These are phyloP conservation scores for Sialis fuliginosa DNA, from an alignment of 2,888 invertebrate genomes.

Conservation along the genomic window DNA sequence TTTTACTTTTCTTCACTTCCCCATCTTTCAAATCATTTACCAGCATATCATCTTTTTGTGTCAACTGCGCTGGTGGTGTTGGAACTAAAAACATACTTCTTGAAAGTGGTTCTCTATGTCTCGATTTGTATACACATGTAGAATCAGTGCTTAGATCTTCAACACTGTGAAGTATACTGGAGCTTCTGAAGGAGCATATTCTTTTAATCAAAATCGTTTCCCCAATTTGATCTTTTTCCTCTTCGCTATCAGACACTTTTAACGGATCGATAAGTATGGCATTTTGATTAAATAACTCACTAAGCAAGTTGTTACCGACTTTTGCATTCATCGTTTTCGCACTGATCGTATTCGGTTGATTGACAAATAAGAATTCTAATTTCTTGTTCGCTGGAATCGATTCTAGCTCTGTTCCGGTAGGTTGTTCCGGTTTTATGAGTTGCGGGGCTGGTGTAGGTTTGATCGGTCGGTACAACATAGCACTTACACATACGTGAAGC, in stretches of 20 bases:
- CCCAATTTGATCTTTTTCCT: slow-evolving; percentile 35
- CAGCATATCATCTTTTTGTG: slow-evolving; percentile 17
- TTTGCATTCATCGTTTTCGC: background rate
- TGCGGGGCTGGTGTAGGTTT: slow-evolving; percentile 10
- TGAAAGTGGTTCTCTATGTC: slow-evolving; percentile 14
- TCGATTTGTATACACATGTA: slow-evolving; percentile 53
- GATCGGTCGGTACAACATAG: slow-evolving; percentile 44
- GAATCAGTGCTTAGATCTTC: slow-evolving; percentile 60
- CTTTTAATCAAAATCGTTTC: slow-evolving; percentile 33
- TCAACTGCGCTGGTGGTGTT: slow-evolving; percentile 22
- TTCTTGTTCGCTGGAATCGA: slow-evolving; percentile 5
- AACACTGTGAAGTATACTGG: slow-evolving; percentile 53
- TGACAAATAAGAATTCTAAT: background rate
- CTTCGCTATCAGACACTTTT: slow-evolving; percentile 26
- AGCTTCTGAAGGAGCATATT: slow-evolving; percentile 46
- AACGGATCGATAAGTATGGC: slow-evolving; percentile 17
- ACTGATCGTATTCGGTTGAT: background rate
- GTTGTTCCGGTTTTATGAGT: slow-evolving; percentile 11
- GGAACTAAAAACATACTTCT: slow-evolving; percentile 32
- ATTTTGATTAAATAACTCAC: slow-evolving; percentile 23
- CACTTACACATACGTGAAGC: slow-evolving; percentile 57
- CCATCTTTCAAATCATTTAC: slow-evolving; percentile 15
- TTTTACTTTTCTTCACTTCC: slow-evolving; percentile 13
- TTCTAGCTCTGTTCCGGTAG: slow-evolving; percentile 18
- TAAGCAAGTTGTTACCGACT: slow-evolving; percentile 11